Base-by-base conservation (phyloP, 2,888 invertebrate species). In the Rambutsinella grinnellia region DNA sequence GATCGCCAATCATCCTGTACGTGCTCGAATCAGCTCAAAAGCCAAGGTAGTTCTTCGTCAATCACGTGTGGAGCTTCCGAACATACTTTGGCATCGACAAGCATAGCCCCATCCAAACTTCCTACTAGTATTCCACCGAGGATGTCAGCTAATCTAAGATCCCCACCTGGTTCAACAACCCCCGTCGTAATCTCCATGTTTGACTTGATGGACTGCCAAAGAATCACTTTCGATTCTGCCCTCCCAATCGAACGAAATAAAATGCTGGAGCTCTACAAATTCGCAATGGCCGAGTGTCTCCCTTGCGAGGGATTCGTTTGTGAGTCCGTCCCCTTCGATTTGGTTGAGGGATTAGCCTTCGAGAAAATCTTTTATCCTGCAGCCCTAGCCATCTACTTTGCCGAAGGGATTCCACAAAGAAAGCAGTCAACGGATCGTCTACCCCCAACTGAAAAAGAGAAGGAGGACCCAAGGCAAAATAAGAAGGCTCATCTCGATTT, bases 241-340 rank as follows among this genome's bases (percentile, higher is more conserved):
- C 1, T 65, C 10, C 69, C 70, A 1, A 46, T 76, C 2, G 68
- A 60, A 6, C 54, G 76, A 10, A 62, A 75, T 15, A 80, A 79
- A 63, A 68, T 81, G 24, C 28, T 81, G 36, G 80, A 81, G 26
- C 63, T 81, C 19, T 68, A 78, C 28, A 79, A 79, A 61, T 79
- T 79, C 27, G 80, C 81, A 10, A 81, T 81, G 81, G 56, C 76
- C 5, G 81, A 81, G 44, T 51, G 63, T 24, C 62, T 77, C 17
- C 81, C 81, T 2, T 77, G 80, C 19, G 61, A 65, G 5, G 81
- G 81, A 8, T 81, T 79, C 27, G 58, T 81, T 1, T 49, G 80
- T 21, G 79, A 79, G 53, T 63, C 71, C 2, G 69, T 81, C 23
- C 80, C 80, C 23, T 70, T 71, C 23, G 78, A 81, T 27, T 46